Evolutionary conservation across 1,140 invertebrate genomes (phyloP), one percentile per base, ranked within the genome.

Genomic region (Capitella teleta): DNA sequence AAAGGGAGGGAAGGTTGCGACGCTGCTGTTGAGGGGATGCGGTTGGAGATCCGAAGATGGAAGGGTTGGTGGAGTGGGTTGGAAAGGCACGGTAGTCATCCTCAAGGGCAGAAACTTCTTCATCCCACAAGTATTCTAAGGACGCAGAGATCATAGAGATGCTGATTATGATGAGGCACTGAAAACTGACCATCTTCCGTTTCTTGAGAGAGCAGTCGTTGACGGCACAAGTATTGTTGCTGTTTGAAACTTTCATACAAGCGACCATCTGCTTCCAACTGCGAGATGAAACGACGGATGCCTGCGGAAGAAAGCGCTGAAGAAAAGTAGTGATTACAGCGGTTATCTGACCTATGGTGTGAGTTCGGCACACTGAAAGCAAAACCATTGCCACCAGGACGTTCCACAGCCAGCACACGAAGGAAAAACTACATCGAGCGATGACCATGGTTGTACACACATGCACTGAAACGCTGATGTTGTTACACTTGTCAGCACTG

Each of bases 291-390:
- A 23, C 61, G 41, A 18, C 70, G 52, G 18, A 70, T 60, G 40
- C 64, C 68, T 71, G 45, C 14, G 16, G 32, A 16, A 10, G 25
- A 40, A 40, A 21, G 6, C 21, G 3, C 8, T 40, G 38, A 21
- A 8, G 25, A 14, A 21, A 40, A 40, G 8, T 28, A 32, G 14
- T 14, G 32, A 25, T 14, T 16, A 16, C 3, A 36, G 18, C 34
- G 28, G 38, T 18, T 18, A 19, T 53, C 68, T 62, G 62, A 74
- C 72, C 68, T 26, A 74, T 67, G 18, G 70, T 73, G 56, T 74
- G 73, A 28, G 72, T 74, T 32, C 72, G 51, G 52, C 72, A 74
- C 1, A 73, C 68, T 16, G 73, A 73, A 10, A 75, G 60, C 8
- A 72, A 46, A n/a, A 73, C 60, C 51, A 67, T 64, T 4, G 63